These are phyloP conservation scores for Muscicapa striata DNA, from an alignment of 2,797 vertebrate species.

Conservation along the genomic window DNA sequence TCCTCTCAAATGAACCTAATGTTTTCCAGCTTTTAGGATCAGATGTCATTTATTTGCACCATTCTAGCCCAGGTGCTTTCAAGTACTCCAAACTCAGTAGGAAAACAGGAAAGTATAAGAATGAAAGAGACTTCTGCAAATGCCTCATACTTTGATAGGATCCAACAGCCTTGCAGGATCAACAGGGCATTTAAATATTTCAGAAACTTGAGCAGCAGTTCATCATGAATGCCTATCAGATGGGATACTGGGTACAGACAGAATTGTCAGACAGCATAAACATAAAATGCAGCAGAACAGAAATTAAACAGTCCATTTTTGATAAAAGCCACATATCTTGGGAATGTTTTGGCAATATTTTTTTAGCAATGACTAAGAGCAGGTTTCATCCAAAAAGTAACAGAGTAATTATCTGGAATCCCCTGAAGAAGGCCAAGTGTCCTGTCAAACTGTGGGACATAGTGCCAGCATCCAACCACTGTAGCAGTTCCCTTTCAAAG, in stretches of 20 bases:
- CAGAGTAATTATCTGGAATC: not conserved
- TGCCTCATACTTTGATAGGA: not conserved
- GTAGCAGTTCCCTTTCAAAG: not conserved
- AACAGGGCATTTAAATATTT: slow-evolving; percentile 21
- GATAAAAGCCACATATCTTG: not conserved
- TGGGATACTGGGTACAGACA: not conserved
- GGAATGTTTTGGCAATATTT: not conserved
- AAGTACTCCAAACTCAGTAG: not conserved
- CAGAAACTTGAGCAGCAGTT: not conserved
- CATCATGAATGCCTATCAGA: not conserved
- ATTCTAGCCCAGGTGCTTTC: slow-evolving; percentile 19
- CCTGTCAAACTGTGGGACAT: not conserved
- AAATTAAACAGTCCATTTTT: not conserved
- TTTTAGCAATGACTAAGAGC: not conserved
- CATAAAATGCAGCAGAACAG: not conserved
- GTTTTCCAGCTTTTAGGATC: slow-evolving; percentile 20
- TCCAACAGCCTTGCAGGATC: not conserved
- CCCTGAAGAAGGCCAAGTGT: not conserved
- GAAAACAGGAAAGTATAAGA: not conserved
- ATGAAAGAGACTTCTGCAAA: not conserved
- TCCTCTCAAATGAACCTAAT: slow-evolving; percentile 12
- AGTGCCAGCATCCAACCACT: not conserved
- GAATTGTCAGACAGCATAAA: not conserved
- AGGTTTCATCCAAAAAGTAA: not conserved
- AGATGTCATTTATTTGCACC: slow-evolving; percentile 38